Evolutionary conservation across 2,113 vertebrate genomes (phyloP).

Genomic region (Daboia siamensis): DNA sequence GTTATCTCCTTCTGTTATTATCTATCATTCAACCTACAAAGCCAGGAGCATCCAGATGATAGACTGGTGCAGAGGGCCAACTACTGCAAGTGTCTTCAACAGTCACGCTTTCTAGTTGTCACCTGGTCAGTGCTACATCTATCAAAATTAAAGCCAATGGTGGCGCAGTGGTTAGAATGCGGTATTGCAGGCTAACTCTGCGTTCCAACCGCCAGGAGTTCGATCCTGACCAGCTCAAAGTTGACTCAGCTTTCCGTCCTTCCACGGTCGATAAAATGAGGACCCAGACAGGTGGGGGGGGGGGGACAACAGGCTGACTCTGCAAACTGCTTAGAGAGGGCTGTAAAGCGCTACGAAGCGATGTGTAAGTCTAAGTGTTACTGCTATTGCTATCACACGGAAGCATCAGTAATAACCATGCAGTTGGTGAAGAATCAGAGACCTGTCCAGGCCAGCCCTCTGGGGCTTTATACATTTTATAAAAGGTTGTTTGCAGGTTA

Average conservation of each 20-base stretch:
- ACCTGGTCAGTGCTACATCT: not conserved
- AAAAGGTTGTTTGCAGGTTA: conserved; percentile 2
- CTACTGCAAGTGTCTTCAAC: not conserved
- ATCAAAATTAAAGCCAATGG: not conserved
- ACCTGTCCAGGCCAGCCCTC: not conserved
- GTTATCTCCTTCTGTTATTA: not conserved
- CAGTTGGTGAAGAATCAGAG: not conserved
- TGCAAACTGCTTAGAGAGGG: too few relatives aligned
- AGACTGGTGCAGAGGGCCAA: accelerated
- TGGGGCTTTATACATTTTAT: not conserved
- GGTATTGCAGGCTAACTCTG: too few relatives aligned
- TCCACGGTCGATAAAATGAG: too few relatives aligned
- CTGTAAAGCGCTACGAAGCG: too few relatives aligned
- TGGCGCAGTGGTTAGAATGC: too few relatives aligned
- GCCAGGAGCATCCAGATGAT: not conserved
- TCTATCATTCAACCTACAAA: not conserved
- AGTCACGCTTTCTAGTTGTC: not conserved
- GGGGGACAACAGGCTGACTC: too few relatives aligned
- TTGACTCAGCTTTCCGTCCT: too few relatives aligned
- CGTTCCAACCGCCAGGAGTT: too few relatives aligned
- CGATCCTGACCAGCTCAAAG: too few relatives aligned
- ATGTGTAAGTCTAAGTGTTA: too few relatives aligned
- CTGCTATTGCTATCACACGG: not conserved
- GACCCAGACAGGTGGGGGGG: too few relatives aligned
- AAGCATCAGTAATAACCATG: not conserved